Percentiles rank a stretch among this genome's conserved stretches.
These are phyloP conservation scores for Sebastiscus albofasciatus DNA, from an alignment of 2,797 vertebrate species.

Conservation along the genomic window DNA sequence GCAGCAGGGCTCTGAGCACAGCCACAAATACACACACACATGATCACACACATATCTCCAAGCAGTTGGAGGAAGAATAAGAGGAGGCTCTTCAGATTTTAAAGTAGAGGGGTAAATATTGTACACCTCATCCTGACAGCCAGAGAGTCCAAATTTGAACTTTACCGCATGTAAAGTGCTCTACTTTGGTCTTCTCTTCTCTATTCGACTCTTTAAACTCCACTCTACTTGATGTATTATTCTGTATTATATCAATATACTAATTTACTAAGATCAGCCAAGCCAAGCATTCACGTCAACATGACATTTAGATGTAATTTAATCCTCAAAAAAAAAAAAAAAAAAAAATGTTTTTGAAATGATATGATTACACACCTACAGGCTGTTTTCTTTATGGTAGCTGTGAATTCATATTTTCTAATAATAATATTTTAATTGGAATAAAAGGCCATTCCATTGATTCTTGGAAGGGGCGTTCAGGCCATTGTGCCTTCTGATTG, in stretches of 20 bases:
- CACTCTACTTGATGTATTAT: neutral
- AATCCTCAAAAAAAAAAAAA: slow-evolving; percentile 21
- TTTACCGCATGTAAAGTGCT: neutral
- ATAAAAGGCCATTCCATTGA: slow-evolving; percentile 71
- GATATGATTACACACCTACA: slow-evolving; percentile 53
- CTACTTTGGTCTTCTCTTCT: neutral
- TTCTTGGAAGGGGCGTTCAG: slow-evolving; percentile 35
- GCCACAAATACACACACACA: slow-evolving; percentile 32
- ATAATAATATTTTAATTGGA: slow-evolving; percentile 65
- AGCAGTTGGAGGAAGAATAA: slow-evolving; percentile 35
- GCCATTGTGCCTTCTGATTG: slow-evolving; percentile 17
- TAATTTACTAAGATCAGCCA: slow-evolving; percentile 67
- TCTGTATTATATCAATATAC: slow-evolving; percentile 62
- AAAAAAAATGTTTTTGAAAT: slow-evolving; percentile 39
- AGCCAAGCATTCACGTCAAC: slow-evolving; percentile 55
- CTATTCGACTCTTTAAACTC: neutral
- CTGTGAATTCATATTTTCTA: slow-evolving; percentile 30
- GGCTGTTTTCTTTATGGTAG: slow-evolving; percentile 60
- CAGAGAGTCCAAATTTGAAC: neutral
- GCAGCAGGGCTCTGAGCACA: slow-evolving; percentile 82
- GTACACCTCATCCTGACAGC: slow-evolving; percentile 5
- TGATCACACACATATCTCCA: slow-evolving; percentile 22
- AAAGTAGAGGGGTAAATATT: slow-evolving; percentile 35
- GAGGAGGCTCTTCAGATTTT: slow-evolving; percentile 45
- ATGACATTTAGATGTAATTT: slow-evolving; percentile 82